phyloP scores from a whole-genome alignment of 2,888 invertebrate species.

The Phortica okadai region DNA sequence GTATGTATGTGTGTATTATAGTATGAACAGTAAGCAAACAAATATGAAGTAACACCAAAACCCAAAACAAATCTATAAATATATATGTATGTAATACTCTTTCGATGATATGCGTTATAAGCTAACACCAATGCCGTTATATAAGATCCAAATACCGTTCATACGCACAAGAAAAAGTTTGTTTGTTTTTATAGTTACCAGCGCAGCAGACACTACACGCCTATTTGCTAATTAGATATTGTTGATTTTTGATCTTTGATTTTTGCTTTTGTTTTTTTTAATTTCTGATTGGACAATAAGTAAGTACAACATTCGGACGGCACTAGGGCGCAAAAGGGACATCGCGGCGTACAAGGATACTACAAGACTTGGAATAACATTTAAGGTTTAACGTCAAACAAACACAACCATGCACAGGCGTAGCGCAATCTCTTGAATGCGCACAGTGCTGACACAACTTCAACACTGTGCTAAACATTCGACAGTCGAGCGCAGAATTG shows the following conservation, averaged over 20 bases:
- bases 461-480: not conserved
- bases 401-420: not conserved
- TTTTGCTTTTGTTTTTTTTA: not conserved
- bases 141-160: slow-evolving; percentile 17
- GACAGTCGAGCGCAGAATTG: not conserved
- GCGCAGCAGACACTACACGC: slow-evolving; percentile 52
- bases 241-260: not conserved
- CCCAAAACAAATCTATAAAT: not conserved
- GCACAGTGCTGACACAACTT: not conserved
- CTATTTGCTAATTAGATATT: slow-evolving; percentile 47
- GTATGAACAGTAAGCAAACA: not conserved
- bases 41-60: slow-evolving; percentile 33
- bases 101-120: not conserved
- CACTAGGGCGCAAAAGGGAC: not conserved
- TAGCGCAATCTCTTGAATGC: not conserved
- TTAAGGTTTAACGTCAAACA: not conserved
- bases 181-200: slow-evolving; percentile 62
- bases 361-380: not conserved
- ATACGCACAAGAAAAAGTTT: slow-evolving; percentile 37
- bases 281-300: not conserved
- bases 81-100: not conserved
- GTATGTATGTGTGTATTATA: too few species aligned
- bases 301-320: slow-evolving; percentile 18
- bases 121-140: not conserved
- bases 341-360: not conserved